phyloP scores from a whole-genome alignment of 2,888 invertebrate species.

The Cataglyphis cursor region DNA sequence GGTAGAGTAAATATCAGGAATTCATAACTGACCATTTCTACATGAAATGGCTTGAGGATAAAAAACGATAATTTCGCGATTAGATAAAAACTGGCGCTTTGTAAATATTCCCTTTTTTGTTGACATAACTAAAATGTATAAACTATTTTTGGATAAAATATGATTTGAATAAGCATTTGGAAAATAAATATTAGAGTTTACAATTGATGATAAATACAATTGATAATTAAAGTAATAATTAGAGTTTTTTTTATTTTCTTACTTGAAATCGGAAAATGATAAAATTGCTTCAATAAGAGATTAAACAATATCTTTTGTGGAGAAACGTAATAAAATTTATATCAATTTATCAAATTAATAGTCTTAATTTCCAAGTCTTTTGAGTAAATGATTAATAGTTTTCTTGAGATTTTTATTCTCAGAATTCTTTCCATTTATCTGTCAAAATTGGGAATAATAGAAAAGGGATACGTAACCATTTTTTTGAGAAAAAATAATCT shows the following conservation, averaged over 20 bases:
- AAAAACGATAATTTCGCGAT: constrained; percentile 25
- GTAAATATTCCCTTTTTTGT: constrained; percentile 3
- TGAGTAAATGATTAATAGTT: neutral
- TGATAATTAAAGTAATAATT: neutral
- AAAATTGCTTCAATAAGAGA: neutral
- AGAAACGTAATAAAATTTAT: neutral
- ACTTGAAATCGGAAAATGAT: neutral
- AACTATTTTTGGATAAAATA: neutral
- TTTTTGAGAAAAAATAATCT: constrained; percentile 9
- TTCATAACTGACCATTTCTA: constrained; percentile 30
- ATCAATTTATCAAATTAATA: neutral
- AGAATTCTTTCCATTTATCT: neutral
- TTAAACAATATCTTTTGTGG: neutral
- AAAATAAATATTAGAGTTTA: neutral
- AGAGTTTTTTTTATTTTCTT: neutral
- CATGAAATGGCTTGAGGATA: neutral
- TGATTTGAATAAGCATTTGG: neutral
- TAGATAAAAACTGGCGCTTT: constrained; percentile 16
- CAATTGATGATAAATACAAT: neutral
- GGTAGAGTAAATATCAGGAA: constrained; percentile 40
- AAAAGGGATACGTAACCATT: neutral
- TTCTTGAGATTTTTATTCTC: neutral
- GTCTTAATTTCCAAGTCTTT: neutral
- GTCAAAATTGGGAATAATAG: neutral
- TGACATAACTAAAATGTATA: neutral